Percentiles rank a stretch among this genome's conserved stretches.
Evolutionary conservation across 2,113 vertebrate genomes (phyloP).

Genomic region (Piprites chloris): DNA sequence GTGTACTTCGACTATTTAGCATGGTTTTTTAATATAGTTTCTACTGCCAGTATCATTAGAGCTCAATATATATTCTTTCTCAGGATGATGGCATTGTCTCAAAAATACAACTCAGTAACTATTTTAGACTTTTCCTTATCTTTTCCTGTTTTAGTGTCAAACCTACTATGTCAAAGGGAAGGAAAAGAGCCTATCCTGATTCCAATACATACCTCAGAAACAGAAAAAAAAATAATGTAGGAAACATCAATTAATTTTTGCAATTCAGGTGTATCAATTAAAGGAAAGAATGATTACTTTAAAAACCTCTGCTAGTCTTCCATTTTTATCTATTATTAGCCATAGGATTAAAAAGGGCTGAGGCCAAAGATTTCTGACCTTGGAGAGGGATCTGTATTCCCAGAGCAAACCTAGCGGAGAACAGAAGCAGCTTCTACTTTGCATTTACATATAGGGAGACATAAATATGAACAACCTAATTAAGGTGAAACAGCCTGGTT

Average conservation of each 20-base stretch:
- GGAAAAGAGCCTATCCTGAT: not conserved
- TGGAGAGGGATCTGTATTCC: not conserved
- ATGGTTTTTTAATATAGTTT: not conserved
- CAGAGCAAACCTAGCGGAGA: not conserved
- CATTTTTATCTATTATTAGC: not conserved
- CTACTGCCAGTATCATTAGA: not conserved
- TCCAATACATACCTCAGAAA: not conserved
- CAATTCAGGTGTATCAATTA: not conserved
- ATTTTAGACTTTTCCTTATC: not conserved
- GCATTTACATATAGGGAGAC: not conserved
- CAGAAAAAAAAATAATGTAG: not conserved
- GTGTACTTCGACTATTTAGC: not conserved
- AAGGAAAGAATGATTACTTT: not conserved
- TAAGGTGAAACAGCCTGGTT: not conserved
- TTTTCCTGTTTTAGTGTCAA: not conserved
- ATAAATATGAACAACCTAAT: not conserved
- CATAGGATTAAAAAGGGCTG: not conserved
- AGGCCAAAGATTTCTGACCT: not conserved
- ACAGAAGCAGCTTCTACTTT: not conserved
- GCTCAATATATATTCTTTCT: not conserved
- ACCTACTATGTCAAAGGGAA: not conserved
- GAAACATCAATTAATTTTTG: not conserved
- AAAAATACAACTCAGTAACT: not conserved
- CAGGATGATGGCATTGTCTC: not conserved
- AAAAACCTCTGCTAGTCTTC: not conserved